Conservation (phyloP, 2,113 vertebrate species). For the Meles meles region DNA sequence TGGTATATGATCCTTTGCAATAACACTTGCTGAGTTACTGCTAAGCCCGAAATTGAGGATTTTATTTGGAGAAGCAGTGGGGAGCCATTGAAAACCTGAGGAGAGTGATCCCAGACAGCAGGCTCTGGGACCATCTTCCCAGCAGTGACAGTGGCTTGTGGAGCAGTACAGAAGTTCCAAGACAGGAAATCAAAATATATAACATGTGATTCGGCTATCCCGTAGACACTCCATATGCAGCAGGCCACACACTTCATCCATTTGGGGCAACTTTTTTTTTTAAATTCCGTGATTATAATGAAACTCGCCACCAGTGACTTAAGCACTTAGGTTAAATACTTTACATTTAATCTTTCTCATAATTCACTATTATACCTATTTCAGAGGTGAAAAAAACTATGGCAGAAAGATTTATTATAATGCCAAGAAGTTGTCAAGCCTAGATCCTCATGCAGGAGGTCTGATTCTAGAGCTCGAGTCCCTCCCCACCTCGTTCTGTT, state of each 20-base stretch:
- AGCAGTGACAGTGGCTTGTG: rapidly evolving
- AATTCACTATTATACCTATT: not conserved
- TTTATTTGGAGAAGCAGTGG: not conserved
- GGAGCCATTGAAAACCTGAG: not conserved
- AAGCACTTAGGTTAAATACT: not conserved
- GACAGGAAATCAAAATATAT: not conserved
- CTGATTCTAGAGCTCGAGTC: not conserved
- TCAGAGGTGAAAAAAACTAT: not conserved
- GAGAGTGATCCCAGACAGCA: not conserved
- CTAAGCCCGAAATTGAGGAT: not conserved
- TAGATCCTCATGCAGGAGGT: not conserved
- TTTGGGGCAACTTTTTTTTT: not conserved
- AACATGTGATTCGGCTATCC: not conserved
- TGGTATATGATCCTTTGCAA: not conserved
- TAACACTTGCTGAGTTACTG: not conserved
- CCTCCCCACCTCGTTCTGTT: not conserved
- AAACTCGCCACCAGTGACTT: not conserved
- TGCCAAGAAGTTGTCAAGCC: not conserved
- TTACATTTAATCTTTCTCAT: not conserved
- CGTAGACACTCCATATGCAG: not conserved
- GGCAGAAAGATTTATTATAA: not conserved
- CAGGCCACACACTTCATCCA: not conserved
- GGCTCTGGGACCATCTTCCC: not conserved
- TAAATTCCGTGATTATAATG: not conserved
- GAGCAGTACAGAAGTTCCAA: too few relatives aligned